Percentiles rank a stretch among this genome's conserved stretches.
These are phyloP conservation scores for Diabrotica balteata DNA, from an alignment of 2,888 invertebrate species.

Conservation along the genomic window DNA sequence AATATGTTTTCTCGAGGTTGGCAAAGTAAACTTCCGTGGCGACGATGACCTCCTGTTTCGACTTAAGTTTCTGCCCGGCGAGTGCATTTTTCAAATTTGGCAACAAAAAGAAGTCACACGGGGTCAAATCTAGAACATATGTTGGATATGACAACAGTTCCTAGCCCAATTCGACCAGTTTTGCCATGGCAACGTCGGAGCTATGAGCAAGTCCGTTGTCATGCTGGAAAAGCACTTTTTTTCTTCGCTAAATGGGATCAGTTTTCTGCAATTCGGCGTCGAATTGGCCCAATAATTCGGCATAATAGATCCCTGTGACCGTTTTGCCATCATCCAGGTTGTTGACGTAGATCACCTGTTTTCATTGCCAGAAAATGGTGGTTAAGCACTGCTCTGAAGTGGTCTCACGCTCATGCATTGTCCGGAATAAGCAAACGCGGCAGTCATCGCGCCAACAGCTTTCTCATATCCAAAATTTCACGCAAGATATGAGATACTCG, in stretches of 20 bases:
- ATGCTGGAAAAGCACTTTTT: not conserved
- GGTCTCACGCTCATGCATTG: too few relatives aligned
- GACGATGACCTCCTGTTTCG: too few relatives aligned
- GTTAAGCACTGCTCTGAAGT: too few relatives aligned
- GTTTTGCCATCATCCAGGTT: not conserved
- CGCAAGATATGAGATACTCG: too few relatives aligned
- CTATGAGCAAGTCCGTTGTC: not conserved
- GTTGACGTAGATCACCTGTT: not conserved
- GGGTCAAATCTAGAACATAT: not conserved
- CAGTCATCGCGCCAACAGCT: too few relatives aligned
- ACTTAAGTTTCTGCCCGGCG: not conserved
- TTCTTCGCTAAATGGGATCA: not conserved
- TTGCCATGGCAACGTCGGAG: not conserved
- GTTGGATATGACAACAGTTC: not conserved
- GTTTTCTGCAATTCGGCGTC: not conserved
- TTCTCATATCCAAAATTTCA: too few relatives aligned
- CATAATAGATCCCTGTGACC: not conserved
- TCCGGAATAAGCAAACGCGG: too few relatives aligned
- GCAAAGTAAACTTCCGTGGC: too few relatives aligned
- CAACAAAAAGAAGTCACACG: not conserved
- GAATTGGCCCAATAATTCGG: too few relatives aligned
- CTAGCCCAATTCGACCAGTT: not conserved
- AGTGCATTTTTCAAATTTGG: not conserved
- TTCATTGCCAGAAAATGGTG: not conserved
- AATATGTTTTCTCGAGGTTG: too few relatives aligned